These are phyloP conservation scores for Dallia pectoralis DNA, from an alignment of 2,797 vertebrate species.

Conservation along the genomic window DNA sequence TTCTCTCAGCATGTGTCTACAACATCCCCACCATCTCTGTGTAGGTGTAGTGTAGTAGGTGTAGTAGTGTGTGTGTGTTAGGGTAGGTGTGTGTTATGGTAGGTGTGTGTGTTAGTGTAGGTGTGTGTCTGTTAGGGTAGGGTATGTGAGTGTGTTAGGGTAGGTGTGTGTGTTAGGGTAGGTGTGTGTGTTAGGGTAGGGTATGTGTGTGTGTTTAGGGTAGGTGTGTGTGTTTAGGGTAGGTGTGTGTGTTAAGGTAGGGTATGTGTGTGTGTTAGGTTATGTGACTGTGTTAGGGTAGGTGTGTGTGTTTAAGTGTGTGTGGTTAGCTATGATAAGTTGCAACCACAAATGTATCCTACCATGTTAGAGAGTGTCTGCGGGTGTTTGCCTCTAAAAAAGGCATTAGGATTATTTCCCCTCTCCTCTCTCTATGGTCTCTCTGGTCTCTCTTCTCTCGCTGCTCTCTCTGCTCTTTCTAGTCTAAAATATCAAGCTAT, in stretches of 20 bases:
- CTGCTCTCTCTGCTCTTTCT: conserved; percentile 31
- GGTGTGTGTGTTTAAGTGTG: conserved; percentile 18
- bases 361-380: conserved; percentile 22
- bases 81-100: background rate
- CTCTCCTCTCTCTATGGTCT: conserved; percentile 43
- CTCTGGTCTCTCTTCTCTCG: conserved; percentile 14
- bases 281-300: conserved; percentile 9
- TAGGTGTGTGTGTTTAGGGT: conserved; percentile 19
- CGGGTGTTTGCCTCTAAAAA: conserved; percentile 37
- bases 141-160: conserved; percentile 9
- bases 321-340: conserved; percentile 8
- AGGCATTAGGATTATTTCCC: conserved; percentile 61
- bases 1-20: background rate
- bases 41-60: too few species aligned
- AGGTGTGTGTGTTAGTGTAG: conserved; percentile 46
- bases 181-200: conserved; percentile 11
- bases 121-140: conserved; percentile 4
- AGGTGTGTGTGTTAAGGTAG: conserved; percentile 12
- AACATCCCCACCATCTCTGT: background rate
- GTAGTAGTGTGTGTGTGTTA: background rate
- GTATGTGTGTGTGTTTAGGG: conserved; percentile 16
- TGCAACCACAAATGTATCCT: background rate
- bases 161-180: too few species aligned
- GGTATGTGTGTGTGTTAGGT: conserved; percentile 3
- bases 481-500: conserved; percentile 73